Base-by-base conservation (phyloP, 2,797 vertebrate species). In the Huso huso region DNA sequence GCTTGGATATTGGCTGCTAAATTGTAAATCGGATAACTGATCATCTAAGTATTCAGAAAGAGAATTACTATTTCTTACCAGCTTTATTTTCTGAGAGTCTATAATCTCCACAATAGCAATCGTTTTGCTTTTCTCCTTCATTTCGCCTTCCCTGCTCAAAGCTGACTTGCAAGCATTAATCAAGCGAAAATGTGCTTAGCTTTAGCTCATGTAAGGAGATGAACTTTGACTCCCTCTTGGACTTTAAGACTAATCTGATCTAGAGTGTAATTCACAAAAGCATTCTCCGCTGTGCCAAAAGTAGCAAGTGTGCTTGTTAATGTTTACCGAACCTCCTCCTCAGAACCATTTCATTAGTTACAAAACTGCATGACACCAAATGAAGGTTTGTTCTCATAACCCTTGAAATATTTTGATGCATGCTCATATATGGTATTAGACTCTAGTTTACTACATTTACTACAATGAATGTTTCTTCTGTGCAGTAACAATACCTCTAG, bases 171-270 rank as follows among this genome's bases (percentile, higher is more conserved):
- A 71, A 78, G 72, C 0, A 65, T 69, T 62, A 74, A 37, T 48
- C 60, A 51, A 66, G 52, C 79, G 74, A 81, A 23, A 79, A 83
- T 79, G 69, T 69, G 70, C 76, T 86, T 84, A 84, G 73, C 77
- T 88, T 73, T 76, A 75, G 70, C 66, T 79, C 77, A 71, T 70
- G 73, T 64, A 74, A 74, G 69, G 70, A 71, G 49, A 68, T 95
- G 94, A 95, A 93, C 94, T 95, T 94, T 97, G 93, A 87, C 84
- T 93, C 82, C 78, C 89, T 83, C 83, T 81, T 83, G 84, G 88
- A 91, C 88, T 94, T 89, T 87, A 84, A 86, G 77, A 81, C 79
- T 92, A 90, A 91, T 87, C 88, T 89, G 86, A 88, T 85, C 86
- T 85, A 88, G 80, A 86, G 67, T 79, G 81, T 81, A 80, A 83